Conservation (phyloP, 2,888 invertebrate species). For the Diabrotica balteata region DNA sequence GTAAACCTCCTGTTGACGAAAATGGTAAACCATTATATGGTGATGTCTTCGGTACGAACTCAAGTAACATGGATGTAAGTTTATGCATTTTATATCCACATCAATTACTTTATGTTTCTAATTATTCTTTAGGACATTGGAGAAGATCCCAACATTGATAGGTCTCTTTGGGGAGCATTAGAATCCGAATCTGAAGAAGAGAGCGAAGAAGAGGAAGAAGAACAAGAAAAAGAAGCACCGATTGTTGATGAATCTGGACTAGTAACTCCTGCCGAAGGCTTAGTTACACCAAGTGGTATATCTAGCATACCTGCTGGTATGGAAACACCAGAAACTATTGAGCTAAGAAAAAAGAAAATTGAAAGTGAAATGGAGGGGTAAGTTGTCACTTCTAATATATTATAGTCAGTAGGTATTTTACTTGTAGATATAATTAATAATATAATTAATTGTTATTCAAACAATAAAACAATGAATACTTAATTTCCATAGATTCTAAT, state of each 20-base stretch:
- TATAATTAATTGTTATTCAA: no score
- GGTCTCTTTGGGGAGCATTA: constrained; percentile 95
- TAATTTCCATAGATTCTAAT: no score
- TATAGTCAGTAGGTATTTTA: no score
- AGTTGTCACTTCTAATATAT: constrained; percentile 18
- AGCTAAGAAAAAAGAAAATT: constrained; percentile 94
- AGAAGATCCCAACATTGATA: constrained; percentile 89
- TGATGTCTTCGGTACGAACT: constrained; percentile 93
- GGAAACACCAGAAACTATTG: constrained; percentile 99
- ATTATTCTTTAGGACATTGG: constrained; percentile 63
- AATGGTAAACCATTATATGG: constrained; percentile 97
- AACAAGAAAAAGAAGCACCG: constrained; percentile 69
- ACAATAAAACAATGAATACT: no score
- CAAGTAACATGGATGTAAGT: constrained; percentile 74
- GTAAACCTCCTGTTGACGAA: constrained; percentile 99
- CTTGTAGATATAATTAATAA: no score
- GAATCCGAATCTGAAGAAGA: constrained; percentile 89
- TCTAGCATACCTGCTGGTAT: constrained; percentile 91
- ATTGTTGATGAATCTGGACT: constrained; percentile 80
- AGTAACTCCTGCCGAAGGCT: constrained; percentile 91
- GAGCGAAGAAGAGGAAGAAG: constrained; percentile 73
- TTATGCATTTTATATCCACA: neutral
- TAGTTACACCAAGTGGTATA: constrained; percentile 94
- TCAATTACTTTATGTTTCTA: no score
- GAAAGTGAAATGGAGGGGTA: constrained; percentile 96